These are phyloP conservation scores for Polyommatus iphigenia DNA, from an alignment of 2,888 invertebrate species.

Conservation along the genomic window DNA sequence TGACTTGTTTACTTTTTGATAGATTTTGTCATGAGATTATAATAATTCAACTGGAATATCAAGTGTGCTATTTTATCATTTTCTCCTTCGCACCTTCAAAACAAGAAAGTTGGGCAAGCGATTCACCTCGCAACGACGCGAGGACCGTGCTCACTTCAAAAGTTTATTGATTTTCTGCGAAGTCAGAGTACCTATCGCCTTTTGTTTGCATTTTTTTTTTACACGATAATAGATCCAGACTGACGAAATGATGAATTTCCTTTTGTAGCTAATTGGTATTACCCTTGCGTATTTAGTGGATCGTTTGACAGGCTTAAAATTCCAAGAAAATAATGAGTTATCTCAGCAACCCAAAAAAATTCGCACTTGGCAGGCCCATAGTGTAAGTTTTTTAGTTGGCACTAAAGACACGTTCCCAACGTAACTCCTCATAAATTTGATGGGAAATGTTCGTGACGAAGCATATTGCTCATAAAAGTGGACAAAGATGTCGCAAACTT, in stretches of 20 bases:
- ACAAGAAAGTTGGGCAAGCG: too few relatives aligned
- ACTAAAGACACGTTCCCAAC: neutral
- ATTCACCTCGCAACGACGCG: too few relatives aligned
- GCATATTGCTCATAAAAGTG: slow-evolving; percentile 4
- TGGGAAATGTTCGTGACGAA: neutral
- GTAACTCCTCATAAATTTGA: neutral
- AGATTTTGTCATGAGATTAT: too few relatives aligned
- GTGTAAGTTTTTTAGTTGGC: neutral
- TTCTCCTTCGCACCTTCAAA: too few relatives aligned
- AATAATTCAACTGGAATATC: too few relatives aligned
- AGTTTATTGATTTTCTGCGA: neutral
- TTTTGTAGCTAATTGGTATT: neutral
- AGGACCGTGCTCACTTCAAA: too few relatives aligned
- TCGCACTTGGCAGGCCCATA: neutral
- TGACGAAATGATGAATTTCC: neutral
- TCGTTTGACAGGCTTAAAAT: neutral
- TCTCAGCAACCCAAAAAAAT: neutral
- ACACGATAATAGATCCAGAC: neutral
- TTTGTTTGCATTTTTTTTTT: too few relatives aligned
- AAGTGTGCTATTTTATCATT: too few relatives aligned
- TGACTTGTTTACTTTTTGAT: too few relatives aligned
- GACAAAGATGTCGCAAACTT: slow-evolving; percentile 16
- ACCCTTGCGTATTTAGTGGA: too few relatives aligned
- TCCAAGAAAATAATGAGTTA: neutral
- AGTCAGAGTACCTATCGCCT: neutral